phyloP scores from a whole-genome alignment of 2,113 vertebrate species.

The Psilopsiagon aurifrons region DNA sequence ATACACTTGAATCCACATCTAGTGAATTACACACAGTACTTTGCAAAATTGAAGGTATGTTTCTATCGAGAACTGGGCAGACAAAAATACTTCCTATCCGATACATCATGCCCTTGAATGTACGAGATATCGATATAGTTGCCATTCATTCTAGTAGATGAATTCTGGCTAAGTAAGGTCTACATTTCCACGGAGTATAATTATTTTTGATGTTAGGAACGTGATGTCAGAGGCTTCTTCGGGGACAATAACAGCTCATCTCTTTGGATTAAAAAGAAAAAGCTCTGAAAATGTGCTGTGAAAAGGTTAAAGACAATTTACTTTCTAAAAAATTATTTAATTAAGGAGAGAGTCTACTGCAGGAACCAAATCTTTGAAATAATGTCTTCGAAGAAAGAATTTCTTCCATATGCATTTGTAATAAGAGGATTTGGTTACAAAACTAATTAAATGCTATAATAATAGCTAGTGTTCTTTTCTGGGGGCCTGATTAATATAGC shows the following conservation, averaged over 20 bases:
- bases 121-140: slow-evolving; percentile 41
- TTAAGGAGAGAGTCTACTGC: slow-evolving; percentile 65
- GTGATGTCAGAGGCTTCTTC: slow-evolving; percentile 71
- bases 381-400: slow-evolving; percentile 66
- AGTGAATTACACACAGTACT: slow-evolving; percentile 65
- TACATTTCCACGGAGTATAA: slow-evolving; percentile 39
- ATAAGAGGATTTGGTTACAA: slow-evolving; percentile 74
- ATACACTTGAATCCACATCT: slow-evolving; percentile 69
- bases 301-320: slow-evolving; percentile 74
- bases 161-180: slow-evolving; percentile 59
- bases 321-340: slow-evolving; percentile 70
- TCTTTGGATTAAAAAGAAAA: slow-evolving; percentile 74
- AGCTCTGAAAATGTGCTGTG: slow-evolving; percentile 65
- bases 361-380: slow-evolving; percentile 72
- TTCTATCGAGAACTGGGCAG: slow-evolving; percentile 63
- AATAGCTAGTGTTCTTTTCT: slow-evolving; percentile 71
- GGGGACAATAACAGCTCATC: slow-evolving; percentile 70
- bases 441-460: slow-evolving; percentile 75
- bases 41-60: slow-evolving; percentile 56
- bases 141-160: slow-evolving; percentile 54
- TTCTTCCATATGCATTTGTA: slow-evolving; percentile 63
- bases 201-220: slow-evolving; percentile 64
- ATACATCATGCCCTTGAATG: slow-evolving; percentile 64
- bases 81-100: slow-evolving; percentile 62
- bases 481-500: slow-evolving; percentile 73